These are phyloP conservation scores for Diuraphis noxia DNA, from an alignment of 1,140 invertebrate species.

Conservation along the genomic window DNA sequence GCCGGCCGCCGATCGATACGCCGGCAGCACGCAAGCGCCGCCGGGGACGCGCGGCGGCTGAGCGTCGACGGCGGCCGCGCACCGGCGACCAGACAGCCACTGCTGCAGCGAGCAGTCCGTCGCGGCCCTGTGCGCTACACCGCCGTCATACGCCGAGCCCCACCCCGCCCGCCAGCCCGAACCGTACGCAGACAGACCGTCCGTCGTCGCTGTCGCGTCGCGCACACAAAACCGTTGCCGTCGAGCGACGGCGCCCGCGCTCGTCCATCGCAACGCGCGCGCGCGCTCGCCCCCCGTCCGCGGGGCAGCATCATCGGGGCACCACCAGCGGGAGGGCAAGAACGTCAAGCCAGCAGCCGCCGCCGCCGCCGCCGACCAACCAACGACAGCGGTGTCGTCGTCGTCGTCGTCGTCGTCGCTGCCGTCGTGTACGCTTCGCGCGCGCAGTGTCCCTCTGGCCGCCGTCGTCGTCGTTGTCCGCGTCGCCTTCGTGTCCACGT, in stretches of 20 bases:
- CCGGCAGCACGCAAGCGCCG: slow-evolving; percentile 45
- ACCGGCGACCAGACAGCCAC: slow-evolving; percentile 54
- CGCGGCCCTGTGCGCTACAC: slow-evolving; percentile 30
- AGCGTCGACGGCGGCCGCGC: slow-evolving; percentile 45
- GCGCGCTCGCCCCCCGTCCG: background rate
- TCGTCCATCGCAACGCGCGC: background rate
- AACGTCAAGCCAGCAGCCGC: background rate
- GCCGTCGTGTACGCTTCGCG: background rate
- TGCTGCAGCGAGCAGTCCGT: slow-evolving; percentile 47
- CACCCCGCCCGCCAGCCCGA: background rate
- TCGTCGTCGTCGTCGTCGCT: background rate
- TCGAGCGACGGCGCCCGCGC: background rate
- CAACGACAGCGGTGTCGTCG: background rate
- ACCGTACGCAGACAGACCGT: background rate
- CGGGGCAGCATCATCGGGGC: background rate
- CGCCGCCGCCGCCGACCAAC: background rate
- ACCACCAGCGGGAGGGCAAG: background rate
- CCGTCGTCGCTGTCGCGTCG: slow-evolving; percentile 2
- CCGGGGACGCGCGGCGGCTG: slow-evolving; percentile 31
- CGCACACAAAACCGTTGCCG: background rate
- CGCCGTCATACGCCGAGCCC: background rate
- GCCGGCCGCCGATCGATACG: slow-evolving; percentile 45
- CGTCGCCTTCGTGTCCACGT: background rate
- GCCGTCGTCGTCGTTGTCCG: background rate
- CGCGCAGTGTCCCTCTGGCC: slow-evolving; percentile 31